A percentile compares a stretch with the other conserved stretches of the same genome.
phyloP scores from a whole-genome alignment of 2,113 vertebrate genomes.

The Hydrolagus affinis region DNA sequence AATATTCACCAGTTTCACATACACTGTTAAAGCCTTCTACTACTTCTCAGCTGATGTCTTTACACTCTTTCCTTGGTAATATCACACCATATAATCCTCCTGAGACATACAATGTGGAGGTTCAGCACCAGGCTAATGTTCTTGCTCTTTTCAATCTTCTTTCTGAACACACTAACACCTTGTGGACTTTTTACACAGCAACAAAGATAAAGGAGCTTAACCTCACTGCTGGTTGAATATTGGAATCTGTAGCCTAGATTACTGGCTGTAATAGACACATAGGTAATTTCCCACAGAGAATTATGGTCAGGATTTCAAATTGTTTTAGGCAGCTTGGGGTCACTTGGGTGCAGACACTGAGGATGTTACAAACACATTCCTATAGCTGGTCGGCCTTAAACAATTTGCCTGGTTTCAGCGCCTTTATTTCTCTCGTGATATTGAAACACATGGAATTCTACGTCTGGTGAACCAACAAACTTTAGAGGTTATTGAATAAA shows the following conservation, averaged over 20 bases:
- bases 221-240: slow-evolving; percentile 53
- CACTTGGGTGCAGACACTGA: slow-evolving; percentile 45
- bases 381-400: slow-evolving; percentile 36
- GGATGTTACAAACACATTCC: slow-evolving; percentile 43
- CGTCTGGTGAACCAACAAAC: no score
- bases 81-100: no score
- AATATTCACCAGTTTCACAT: no score
- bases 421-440: slow-evolving; percentile 37
- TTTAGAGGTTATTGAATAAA: no score
- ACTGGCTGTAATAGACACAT: slow-evolving; percentile 58
- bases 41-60: no score
- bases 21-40: no score
- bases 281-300: slow-evolving; percentile 57
- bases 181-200: slow-evolving; percentile 46
- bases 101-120: slow-evolving; percentile 15
- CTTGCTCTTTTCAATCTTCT: slow-evolving; percentile 42
- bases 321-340: slow-evolving; percentile 51
- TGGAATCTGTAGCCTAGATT: slow-evolving; percentile 58
- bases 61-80: no score
- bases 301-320: slow-evolving; percentile 58
- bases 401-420: slow-evolving; percentile 34
- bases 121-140: slow-evolving; percentile 52
- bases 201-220: slow-evolving; percentile 58
- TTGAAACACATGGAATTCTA: slow-evolving; percentile 36
- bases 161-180: slow-evolving; percentile 40